Conservation (phyloP, 2,888 invertebrate genomes). For the Tachina fera region DNA sequence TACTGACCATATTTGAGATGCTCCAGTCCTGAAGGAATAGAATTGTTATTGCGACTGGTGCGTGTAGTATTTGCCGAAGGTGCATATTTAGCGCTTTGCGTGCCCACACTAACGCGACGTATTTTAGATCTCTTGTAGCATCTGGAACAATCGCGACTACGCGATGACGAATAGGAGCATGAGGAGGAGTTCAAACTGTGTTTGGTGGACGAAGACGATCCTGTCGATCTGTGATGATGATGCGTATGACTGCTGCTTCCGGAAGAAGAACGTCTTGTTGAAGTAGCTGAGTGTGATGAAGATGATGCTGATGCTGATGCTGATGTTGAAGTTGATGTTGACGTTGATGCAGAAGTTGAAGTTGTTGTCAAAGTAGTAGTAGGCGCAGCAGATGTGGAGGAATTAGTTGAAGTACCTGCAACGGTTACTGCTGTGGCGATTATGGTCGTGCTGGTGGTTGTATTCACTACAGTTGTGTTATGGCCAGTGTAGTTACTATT, state of each 20-base stretch:
- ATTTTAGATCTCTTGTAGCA: slow-evolving; percentile 89
- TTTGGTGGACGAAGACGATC: slow-evolving; percentile 59
- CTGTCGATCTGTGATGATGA: slow-evolving; percentile 69
- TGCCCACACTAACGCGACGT: slow-evolving; percentile 88
- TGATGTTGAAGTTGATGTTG: slow-evolving; percentile 52
- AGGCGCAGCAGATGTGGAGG: neutral
- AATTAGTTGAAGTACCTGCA: neutral
- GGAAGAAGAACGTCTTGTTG: slow-evolving; percentile 67
- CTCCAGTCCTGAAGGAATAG: slow-evolving; percentile 77
- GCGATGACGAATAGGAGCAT: slow-evolving; percentile 73
- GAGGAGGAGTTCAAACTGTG: slow-evolving; percentile 74
- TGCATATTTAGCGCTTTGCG: slow-evolving; percentile 85
- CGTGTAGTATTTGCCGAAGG: slow-evolving; percentile 73
- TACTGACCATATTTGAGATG: slow-evolving; percentile 87
- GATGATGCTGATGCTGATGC: slow-evolving; percentile 63
- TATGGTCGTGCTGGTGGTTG: slow-evolving; percentile 30
- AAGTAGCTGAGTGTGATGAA: slow-evolving; percentile 66
- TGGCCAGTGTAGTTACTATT: slow-evolving; percentile 69
- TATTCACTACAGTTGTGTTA: slow-evolving; percentile 63
- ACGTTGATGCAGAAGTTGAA: neutral
- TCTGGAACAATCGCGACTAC: slow-evolving; percentile 84
- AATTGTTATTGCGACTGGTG: slow-evolving; percentile 70
- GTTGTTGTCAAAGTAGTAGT: neutral
- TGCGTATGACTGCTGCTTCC: slow-evolving; percentile 73
- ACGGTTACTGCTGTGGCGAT: neutral